Evolutionary conservation across 2,888 invertebrate species (phyloP).

Genomic region (Anticlea derivata): DNA sequence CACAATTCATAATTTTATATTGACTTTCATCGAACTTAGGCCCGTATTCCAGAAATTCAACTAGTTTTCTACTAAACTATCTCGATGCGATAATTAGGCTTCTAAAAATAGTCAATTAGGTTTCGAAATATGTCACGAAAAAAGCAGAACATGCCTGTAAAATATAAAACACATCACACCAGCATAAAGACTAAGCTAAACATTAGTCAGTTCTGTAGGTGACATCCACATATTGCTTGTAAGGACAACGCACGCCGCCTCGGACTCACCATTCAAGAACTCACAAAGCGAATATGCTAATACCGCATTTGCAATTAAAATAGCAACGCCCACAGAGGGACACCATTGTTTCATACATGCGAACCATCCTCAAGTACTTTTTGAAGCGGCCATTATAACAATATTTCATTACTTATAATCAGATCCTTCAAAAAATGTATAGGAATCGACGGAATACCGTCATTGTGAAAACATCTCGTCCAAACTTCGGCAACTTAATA

Average conservation of each 20-base stretch:
- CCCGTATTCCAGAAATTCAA: background rate
- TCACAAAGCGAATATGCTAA: slow-evolving; percentile 80
- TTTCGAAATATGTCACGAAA: too few species aligned
- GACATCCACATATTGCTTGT: slow-evolving; percentile 52
- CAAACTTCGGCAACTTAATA: slow-evolving; percentile 65
- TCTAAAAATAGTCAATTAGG: too few species aligned
- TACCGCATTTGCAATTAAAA: slow-evolving; percentile 80
- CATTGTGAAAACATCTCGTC: slow-evolving; percentile 64
- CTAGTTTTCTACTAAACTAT: too few species aligned
- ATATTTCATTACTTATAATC: slow-evolving; percentile 23
- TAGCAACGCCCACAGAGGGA: slow-evolving; percentile 71
- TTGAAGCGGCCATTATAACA: slow-evolving; percentile 38
- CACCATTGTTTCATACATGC: slow-evolving; percentile 70
- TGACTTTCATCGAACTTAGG: slow-evolving; percentile 1
- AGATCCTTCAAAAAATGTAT: slow-evolving; percentile 12
- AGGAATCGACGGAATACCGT: slow-evolving; percentile 44
- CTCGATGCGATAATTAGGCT: too few species aligned
- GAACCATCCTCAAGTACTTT: slow-evolving; percentile 55
- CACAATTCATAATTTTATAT: slow-evolving; percentile 17
- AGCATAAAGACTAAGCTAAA: background rate
- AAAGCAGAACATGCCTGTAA: too few species aligned
- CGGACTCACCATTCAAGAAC: slow-evolving; percentile 70
- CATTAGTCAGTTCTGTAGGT: slow-evolving; percentile 23
- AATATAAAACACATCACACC: too few species aligned
- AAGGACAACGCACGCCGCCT: slow-evolving; percentile 66